A percentile compares a stretch with the other conserved stretches of the same genome.
Evolutionary conservation across 1,140 invertebrate genomes (phyloP).

Genomic region (Eupeodes corollae): DNA sequence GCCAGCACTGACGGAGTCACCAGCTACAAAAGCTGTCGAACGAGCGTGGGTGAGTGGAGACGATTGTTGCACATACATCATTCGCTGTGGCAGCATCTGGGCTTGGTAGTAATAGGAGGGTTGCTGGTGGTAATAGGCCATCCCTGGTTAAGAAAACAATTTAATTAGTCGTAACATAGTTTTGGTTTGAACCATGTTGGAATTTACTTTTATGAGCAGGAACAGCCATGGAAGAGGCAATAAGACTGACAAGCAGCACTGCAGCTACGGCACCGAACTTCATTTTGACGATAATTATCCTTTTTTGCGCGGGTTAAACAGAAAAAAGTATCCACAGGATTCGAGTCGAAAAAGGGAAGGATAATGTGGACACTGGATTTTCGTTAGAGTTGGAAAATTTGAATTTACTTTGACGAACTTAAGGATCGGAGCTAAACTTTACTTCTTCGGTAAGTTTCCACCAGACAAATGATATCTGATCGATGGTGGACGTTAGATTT

Average conservation of each 20-base stretch:
- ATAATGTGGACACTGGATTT: background rate
- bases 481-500: slow-evolving; percentile 32
- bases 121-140: slow-evolving; percentile 30
- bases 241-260: slow-evolving; percentile 24
- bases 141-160: slow-evolving; percentile 21
- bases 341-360: background rate
- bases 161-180: no score
- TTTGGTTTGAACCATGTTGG: background rate
- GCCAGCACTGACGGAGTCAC: slow-evolving; percentile 31
- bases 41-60: slow-evolving; percentile 25
- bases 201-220: slow-evolving; percentile 33
- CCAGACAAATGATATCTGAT: slow-evolving; percentile 36
- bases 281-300: slow-evolving; percentile 15
- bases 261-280: slow-evolving; percentile 29
- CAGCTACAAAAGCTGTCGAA: slow-evolving; percentile 31
- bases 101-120: slow-evolving; percentile 23
- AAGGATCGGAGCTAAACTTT: slow-evolving; percentile 36
- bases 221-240: slow-evolving; percentile 23
- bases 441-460: slow-evolving; percentile 32
- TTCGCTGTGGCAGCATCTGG: slow-evolving; percentile 15
- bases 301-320: background rate
- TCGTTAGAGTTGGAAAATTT: background rate
- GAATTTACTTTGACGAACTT: slow-evolving; percentile 8
- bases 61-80: slow-evolving; percentile 36
- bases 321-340: background rate